These are phyloP conservation scores for Drosophila sucinea DNA, from an alignment of 1,140 invertebrate genomes.

Conservation along the genomic window DNA sequence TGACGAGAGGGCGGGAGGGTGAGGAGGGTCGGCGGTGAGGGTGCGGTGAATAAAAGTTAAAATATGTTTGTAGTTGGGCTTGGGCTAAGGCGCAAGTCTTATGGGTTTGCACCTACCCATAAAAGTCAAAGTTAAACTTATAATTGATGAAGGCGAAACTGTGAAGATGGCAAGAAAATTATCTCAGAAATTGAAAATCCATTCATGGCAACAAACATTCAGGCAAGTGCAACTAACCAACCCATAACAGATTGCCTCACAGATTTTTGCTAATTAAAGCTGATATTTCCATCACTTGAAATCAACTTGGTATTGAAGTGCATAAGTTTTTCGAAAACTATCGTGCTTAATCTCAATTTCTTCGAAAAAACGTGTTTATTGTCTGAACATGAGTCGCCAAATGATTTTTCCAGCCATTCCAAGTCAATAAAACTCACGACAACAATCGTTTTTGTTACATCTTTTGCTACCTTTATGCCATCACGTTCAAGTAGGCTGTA, in stretches of 20 bases:
- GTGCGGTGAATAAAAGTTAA: background rate
- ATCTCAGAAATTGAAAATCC: background rate
- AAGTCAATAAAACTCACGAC: no score
- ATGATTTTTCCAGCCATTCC: no score
- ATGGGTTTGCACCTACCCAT: background rate
- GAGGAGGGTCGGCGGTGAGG: background rate
- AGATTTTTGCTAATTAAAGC: background rate
- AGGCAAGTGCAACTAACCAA: background rate
- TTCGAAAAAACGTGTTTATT: no score
- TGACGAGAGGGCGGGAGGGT: no score
- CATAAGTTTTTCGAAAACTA: no score
- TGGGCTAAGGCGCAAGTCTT: background rate
- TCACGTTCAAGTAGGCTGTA: no score
- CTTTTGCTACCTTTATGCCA: no score
- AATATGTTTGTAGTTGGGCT: background rate
- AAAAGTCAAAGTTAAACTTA: constrained; percentile 11
- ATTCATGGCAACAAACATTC: background rate
- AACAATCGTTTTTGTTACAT: no score
- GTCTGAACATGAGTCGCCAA: no score
- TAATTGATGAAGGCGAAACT: background rate
- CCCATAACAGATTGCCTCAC: background rate
- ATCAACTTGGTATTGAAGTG: no score
- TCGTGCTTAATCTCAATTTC: no score
- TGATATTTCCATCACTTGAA: no score
- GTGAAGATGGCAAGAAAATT: background rate